phyloP scores from a whole-genome alignment of 2,888 invertebrate genomes.

The Pristionchus entomophagus region DNA sequence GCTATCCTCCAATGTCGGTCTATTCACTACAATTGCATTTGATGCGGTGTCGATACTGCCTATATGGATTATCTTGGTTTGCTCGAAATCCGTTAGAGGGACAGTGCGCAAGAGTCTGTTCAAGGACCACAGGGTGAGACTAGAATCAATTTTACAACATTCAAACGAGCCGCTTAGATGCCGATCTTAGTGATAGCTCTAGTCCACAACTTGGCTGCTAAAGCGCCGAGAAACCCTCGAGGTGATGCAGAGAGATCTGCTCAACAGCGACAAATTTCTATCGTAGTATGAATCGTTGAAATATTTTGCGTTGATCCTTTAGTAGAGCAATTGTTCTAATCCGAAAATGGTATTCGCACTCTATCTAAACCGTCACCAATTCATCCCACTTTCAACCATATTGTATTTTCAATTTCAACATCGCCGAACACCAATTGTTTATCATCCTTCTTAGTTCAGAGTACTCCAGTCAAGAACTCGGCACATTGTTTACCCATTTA shows the following conservation, averaged over 20 bases:
- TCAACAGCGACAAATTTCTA: neutral
- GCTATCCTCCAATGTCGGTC: neutral
- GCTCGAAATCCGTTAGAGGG: neutral
- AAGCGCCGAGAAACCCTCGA: neutral
- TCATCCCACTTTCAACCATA: too few species aligned
- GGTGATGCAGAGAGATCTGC: neutral
- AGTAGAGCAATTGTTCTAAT: too few species aligned
- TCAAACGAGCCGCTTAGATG: neutral
- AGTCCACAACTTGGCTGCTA: neutral
- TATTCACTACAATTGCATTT: neutral
- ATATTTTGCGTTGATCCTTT: too few species aligned
- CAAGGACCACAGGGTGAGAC: neutral
- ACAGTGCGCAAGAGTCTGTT: neutral
- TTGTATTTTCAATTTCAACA: too few species aligned
- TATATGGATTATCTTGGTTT: neutral
- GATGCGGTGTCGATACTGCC: neutral
- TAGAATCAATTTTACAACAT: neutral
- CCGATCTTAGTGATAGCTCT: neutral
- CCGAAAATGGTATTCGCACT: too few species aligned
- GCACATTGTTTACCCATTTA: too few species aligned
- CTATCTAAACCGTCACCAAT: too few species aligned
- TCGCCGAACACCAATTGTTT: too few species aligned
- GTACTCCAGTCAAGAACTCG: too few species aligned
- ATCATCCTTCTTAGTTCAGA: too few species aligned
- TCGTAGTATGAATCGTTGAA: neutral